phyloP scores from a whole-genome alignment of 2,113 vertebrate species.

The cat (Felis catus) region F.catus_Fca126_mat1.0 CM031413.1:168497001-168497500 shows the following conservation, averaged over 20 bases:
- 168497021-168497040: neutral
- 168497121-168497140: neutral
- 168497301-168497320: fast-evolving
- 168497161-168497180: neutral
- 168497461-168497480: neutral
- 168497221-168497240: neutral
- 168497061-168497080: neutral
- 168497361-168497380: neutral
- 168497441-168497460: neutral
- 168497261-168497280: neutral
- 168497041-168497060: neutral
- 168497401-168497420: neutral
- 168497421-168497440: neutral
- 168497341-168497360: neutral
- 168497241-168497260: neutral
- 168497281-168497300: neutral
- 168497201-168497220: neutral
- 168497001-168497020: neutral
- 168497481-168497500: neutral
- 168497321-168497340: fast-evolving
- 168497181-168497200: neutral
- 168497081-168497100: neutral
- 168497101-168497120: neutral
- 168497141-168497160: neutral
- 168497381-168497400: neutral